phyloP scores from a whole-genome alignment of 2,797 vertebrate species.

The Adrianichthys oophorus region DNA sequence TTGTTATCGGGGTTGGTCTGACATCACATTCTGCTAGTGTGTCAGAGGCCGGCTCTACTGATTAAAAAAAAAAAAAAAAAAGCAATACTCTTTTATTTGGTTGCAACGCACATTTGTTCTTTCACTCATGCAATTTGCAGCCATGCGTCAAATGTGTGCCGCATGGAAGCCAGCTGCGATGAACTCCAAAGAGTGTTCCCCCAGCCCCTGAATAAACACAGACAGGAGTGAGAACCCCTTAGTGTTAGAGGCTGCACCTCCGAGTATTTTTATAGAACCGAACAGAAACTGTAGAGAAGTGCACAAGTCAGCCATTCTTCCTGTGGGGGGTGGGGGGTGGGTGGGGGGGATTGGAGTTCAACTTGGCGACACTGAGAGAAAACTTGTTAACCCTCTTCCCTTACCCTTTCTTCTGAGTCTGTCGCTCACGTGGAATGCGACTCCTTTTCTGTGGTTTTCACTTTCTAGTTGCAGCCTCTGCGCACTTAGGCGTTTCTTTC shows the following conservation, averaged over 20 bases:
- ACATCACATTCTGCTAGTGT: too few species aligned
- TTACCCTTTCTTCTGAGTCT: conserved; percentile 71
- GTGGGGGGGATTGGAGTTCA: not conserved
- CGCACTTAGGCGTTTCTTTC: conserved; percentile 20
- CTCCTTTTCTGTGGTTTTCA: conserved; percentile 63
- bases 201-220: conserved; percentile 55
- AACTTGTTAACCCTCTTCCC: conserved; percentile 57
- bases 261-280: conserved; percentile 72
- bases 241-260: conserved; percentile 60
- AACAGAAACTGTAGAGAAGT: conserved; percentile 48
- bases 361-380: conserved; percentile 44
- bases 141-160: conserved; percentile 37
- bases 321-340: conserved; percentile 12
- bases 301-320: conserved; percentile 68
- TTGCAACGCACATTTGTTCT: conserved; percentile 20
- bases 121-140: conserved; percentile 29
- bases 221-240: conserved; percentile 53
- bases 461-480: conserved; percentile 34
- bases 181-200: conserved; percentile 43
- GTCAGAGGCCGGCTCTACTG: too few species aligned
- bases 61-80: conserved; percentile 16
- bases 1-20: conserved; percentile 1
- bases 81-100: conserved; percentile 18
- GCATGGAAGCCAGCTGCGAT: conserved; percentile 37
- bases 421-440: conserved; percentile 52